Percentiles rank a stretch among this genome's conserved stretches.
phyloP scores from a whole-genome alignment of 2,797 vertebrate genomes.

The Thunnus albacares region DNA sequence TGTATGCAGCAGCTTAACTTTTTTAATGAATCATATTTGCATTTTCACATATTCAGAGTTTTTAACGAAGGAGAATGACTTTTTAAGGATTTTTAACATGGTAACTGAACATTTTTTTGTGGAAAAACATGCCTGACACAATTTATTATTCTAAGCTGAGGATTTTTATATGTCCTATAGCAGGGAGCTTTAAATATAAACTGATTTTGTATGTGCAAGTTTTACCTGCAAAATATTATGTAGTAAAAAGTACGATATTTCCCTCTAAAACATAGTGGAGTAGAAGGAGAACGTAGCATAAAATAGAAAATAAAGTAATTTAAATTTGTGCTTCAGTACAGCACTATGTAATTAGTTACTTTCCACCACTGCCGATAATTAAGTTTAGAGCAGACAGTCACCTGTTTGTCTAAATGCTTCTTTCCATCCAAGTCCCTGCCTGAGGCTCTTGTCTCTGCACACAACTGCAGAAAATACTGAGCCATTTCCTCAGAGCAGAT shows the following conservation, averaged over 20 bases:
- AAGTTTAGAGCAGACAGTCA: slow-evolving; percentile 54
- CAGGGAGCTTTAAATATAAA: no score
- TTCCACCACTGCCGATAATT: slow-evolving; percentile 51
- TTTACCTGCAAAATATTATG: not conserved
- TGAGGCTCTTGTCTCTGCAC: slow-evolving; percentile 49
- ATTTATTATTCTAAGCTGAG: not conserved
- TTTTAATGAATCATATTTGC: no score
- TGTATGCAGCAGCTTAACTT: no score
- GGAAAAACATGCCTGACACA: no score
- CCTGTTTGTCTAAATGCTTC: slow-evolving; percentile 58
- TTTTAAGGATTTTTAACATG: no score
- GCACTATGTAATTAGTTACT: slow-evolving; percentile 38
- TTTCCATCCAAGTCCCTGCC: slow-evolving; percentile 58
- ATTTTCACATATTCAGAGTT: no score
- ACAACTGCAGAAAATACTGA: slow-evolving; percentile 53
- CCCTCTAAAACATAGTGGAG: not conserved
- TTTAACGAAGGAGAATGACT: no score
- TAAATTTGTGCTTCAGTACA: slow-evolving; percentile 10
- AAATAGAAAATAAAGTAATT: slow-evolving; percentile 4
- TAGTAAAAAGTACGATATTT: not conserved
- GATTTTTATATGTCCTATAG: no score
- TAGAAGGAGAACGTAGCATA: not conserved
- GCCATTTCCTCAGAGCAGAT: slow-evolving; percentile 68
- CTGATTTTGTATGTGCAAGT: not conserved
- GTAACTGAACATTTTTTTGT: no score